Evolutionary conservation across 35 echinoderm and acorn worm species (phyloP).

Genomic region (Ophiothrix spiculata): DNA sequence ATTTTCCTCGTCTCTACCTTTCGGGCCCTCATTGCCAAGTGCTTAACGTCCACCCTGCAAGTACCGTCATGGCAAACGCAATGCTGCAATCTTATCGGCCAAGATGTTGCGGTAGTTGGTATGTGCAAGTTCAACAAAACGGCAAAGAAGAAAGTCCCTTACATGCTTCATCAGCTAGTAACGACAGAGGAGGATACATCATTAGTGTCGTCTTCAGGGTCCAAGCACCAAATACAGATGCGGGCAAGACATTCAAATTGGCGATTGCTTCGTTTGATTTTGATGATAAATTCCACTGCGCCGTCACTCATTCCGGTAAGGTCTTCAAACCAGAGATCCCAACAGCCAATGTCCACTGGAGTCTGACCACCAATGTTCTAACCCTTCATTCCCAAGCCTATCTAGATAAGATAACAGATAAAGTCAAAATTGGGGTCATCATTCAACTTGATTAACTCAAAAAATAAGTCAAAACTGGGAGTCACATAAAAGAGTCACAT

Average conservation of each 20-base stretch:
- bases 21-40: slow-evolving; percentile 41
- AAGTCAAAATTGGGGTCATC: slow-evolving; percentile 41
- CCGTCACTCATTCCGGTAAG: slow-evolving; percentile 20
- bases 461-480: too few species aligned
- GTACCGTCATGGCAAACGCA: slow-evolving; percentile 37
- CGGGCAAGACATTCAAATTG: slow-evolving; percentile 32
- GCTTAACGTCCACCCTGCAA: slow-evolving; percentile 21
- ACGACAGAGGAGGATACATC: background rate
- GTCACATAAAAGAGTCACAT: too few species aligned
- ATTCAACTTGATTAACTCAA: slow-evolving; percentile 39
- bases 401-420: slow-evolving; percentile 20
- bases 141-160: background rate
- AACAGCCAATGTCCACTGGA: slow-evolving; percentile 44
- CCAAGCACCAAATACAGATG: slow-evolving; percentile 40
- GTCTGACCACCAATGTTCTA: slow-evolving; percentile 39
- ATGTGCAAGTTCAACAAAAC: slow-evolving; percentile 14
- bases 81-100: slow-evolving; percentile 35
- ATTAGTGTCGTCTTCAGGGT: slow-evolving; percentile 24
- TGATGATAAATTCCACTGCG: slow-evolving; percentile 30
- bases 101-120: slow-evolving; percentile 23
- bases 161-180: background rate
- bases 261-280: slow-evolving; percentile 29
- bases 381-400: slow-evolving; percentile 32
- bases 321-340: slow-evolving; percentile 36
- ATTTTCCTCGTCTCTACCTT: slow-evolving; percentile 27